phyloP scores from a whole-genome alignment of 2,888 invertebrate species.

The Hipparchia semele region DNA sequence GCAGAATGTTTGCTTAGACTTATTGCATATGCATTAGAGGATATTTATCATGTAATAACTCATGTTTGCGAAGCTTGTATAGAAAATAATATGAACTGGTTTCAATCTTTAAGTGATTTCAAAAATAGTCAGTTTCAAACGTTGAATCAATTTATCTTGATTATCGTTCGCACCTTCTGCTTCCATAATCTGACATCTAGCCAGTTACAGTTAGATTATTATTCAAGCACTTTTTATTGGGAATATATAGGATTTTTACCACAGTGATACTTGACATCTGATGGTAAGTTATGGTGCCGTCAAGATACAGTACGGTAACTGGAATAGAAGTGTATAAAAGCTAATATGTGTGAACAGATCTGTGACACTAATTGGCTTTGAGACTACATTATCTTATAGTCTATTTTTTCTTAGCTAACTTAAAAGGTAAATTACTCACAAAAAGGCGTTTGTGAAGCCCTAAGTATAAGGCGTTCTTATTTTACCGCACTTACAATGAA shows the following conservation, averaged over 20 bases:
- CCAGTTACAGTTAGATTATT: conserved; percentile 1
- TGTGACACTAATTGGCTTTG: background rate
- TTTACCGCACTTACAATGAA: too few species aligned
- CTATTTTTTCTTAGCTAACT: too few species aligned
- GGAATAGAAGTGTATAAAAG: background rate
- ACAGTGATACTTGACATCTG: background rate
- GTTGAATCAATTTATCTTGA: background rate
- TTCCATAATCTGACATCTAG: background rate
- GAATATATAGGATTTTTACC: background rate
- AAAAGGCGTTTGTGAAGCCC: too few species aligned
- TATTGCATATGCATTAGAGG: conserved; percentile 25
- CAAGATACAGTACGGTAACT: background rate
- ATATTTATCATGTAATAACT: conserved; percentile 24
- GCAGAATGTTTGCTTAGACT: conserved; percentile 36
- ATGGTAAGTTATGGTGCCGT: background rate
- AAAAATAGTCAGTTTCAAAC: background rate
- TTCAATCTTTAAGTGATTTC: conserved; percentile 3
- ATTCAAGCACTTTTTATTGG: background rate
- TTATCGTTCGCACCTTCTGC: background rate
- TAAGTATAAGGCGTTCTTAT: too few species aligned
- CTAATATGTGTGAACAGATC: background rate
- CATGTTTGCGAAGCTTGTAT: conserved; percentile 9
- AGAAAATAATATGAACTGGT: conserved; percentile 1
- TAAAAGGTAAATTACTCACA: too few species aligned
- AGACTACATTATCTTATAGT: background rate